phyloP scores from a whole-genome alignment of 2,113 vertebrate species.

The Coregonus clupeaformis region DNA sequence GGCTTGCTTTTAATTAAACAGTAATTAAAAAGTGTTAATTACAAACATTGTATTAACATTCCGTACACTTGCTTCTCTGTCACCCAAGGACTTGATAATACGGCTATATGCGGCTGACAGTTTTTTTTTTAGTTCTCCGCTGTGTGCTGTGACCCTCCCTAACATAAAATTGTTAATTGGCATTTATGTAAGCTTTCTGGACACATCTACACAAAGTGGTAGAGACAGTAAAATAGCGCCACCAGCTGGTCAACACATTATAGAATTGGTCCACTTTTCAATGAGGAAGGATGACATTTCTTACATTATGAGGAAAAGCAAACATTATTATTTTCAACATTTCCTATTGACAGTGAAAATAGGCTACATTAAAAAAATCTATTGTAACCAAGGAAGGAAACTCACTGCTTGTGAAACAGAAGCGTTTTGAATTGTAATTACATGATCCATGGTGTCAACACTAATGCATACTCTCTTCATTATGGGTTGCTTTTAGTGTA shows the following conservation, averaged over 20 bases:
- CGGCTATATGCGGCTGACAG: neutral
- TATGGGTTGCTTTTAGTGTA: slow-evolving; percentile 11
- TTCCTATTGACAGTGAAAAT: slow-evolving; percentile 17
- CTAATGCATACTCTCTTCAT: slow-evolving; percentile 12
- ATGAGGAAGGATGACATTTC: neutral
- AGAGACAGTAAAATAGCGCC: slow-evolving; percentile 66
- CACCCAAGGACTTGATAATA: slow-evolving; percentile 53
- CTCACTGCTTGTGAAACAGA: slow-evolving; percentile 5
- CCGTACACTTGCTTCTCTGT: slow-evolving; percentile 47
- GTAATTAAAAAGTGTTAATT: slow-evolving; percentile 70
- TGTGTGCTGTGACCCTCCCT: slow-evolving; percentile 59
- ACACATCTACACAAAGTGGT: slow-evolving; percentile 11
- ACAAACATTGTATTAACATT: slow-evolving; percentile 54
- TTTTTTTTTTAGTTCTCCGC: slow-evolving; percentile 34
- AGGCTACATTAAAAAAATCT: slow-evolving; percentile 10
- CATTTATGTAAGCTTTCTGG: slow-evolving; percentile 22
- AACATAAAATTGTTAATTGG: slow-evolving; percentile 64
- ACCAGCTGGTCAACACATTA: slow-evolving; percentile 54
- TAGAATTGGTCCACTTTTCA: neutral
- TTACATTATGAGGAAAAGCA: neutral
- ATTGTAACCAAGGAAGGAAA: slow-evolving; percentile 14
- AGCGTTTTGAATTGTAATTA: slow-evolving; percentile 27
- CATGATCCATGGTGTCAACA: slow-evolving; percentile 13
- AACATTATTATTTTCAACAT: slow-evolving; percentile 14
- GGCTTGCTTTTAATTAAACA: slow-evolving; percentile 61